These are phyloP conservation scores for Psittacula echo DNA, from an alignment of 2,797 vertebrate species.

Conservation along the genomic window DNA sequence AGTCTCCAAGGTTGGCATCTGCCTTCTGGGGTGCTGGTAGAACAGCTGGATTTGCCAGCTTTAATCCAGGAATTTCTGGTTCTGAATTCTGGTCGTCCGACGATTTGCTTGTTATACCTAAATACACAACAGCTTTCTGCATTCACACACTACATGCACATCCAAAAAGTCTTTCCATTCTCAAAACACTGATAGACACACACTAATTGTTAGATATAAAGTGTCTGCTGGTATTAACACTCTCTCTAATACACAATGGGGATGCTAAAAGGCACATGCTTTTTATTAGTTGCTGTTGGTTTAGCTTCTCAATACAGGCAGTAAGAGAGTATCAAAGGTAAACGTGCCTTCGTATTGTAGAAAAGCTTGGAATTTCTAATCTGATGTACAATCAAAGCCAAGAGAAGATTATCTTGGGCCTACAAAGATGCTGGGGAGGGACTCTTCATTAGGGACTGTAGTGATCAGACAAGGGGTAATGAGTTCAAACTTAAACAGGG, in stretches of 20 bases:
- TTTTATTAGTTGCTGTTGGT: not conserved
- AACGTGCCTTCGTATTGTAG: not conserved
- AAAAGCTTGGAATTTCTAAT: not conserved
- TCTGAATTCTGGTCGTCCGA: slow-evolving; percentile 58
- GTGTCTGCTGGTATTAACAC: not conserved
- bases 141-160: not conserved
- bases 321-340: not conserved
- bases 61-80: slow-evolving; percentile 69
- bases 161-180: not conserved
- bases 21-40: slow-evolving; percentile 78
- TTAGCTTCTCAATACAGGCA: not conserved
- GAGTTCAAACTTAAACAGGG: not conserved
- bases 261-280: not conserved
- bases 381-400: not conserved
- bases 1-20: slow-evolving; percentile 4
- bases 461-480: not conserved
- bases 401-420: not conserved
- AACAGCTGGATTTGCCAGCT: slow-evolving; percentile 74
- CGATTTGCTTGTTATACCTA: slow-evolving; percentile 66
- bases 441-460: not conserved
- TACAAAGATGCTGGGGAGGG: not conserved
- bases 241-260: not conserved
- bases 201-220: not conserved
- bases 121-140: not conserved
- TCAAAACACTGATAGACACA: not conserved